Evolutionary conservation across 2,113 vertebrate species (phyloP).

Genomic region (Chascanopsetta lugubris): DNA sequence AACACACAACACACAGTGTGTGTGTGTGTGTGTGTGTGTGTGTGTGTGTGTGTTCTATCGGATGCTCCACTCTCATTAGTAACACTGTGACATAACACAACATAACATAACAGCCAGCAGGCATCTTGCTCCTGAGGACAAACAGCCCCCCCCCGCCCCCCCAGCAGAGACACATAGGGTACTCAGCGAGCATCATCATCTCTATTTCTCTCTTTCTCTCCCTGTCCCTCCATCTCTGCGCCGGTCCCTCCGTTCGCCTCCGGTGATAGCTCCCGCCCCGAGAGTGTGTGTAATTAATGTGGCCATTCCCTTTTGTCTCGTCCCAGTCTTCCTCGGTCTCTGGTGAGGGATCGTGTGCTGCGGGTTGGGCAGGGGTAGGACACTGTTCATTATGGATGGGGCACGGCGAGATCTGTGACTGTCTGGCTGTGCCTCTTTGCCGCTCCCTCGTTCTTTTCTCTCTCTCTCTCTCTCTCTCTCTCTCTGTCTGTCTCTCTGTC

Average conservation of each 20-base stretch:
- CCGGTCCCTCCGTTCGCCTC: constrained; percentile 53
- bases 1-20: constrained; percentile 4
- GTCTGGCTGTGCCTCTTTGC: constrained; percentile 65
- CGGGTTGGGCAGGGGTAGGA: constrained; percentile 52
- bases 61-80: constrained; percentile 68
- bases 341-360: constrained; percentile 63
- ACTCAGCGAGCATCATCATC: constrained; percentile 60
- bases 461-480: constrained; percentile 52
- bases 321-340: constrained; percentile 65
- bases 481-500: constrained; percentile 61
- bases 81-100: constrained; percentile 74
- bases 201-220: constrained; percentile 61
- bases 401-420: constrained; percentile 50
- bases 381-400: constrained; percentile 69
- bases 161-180: constrained; percentile 54
- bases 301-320: constrained; percentile 76
- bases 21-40: constrained; percentile 44
- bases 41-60: constrained; percentile 38
- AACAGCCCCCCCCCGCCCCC: constrained; percentile 65
- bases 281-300: constrained; percentile 79
- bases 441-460: constrained; percentile 26
- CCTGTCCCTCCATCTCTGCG: constrained; percentile 53
- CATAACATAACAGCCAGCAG: constrained; percentile 61
- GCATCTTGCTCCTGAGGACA: constrained; percentile 71
- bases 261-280: constrained; percentile 67